phyloP scores from a whole-genome alignment of 2,113 vertebrate species.

The Bubo scandiacus region DNA sequence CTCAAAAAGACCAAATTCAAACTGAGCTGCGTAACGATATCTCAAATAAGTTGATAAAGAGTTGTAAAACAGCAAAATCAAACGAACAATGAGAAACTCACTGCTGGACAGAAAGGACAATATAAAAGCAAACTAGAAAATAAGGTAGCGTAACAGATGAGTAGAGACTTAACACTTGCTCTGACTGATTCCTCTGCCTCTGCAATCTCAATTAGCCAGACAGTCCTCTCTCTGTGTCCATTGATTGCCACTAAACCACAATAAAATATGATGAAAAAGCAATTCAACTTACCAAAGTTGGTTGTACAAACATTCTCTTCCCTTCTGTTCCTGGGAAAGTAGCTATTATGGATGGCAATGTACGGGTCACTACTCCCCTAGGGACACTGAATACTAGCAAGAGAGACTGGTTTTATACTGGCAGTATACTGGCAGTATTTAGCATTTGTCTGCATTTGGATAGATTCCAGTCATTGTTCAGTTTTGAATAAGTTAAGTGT shows the following conservation, averaged over 20 bases:
- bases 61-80: background rate
- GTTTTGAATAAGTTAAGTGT: slow-evolving; percentile 31
- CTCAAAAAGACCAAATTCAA: background rate
- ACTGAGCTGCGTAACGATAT: background rate
- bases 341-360: slow-evolving; percentile 14
- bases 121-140: background rate
- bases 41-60: background rate
- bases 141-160: background rate
- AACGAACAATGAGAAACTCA: background rate
- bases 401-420: slow-evolving; percentile 54
- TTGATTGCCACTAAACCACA: background rate
- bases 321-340: slow-evolving; percentile 37
- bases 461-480: slow-evolving; percentile 59
- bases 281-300: slow-evolving; percentile 15
- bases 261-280: slow-evolving; percentile 35
- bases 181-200: background rate
- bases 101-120: background rate
- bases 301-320: slow-evolving; percentile 44
- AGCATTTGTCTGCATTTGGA: slow-evolving; percentile 47
- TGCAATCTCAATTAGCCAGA: background rate
- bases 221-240: background rate
- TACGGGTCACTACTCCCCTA: slow-evolving; percentile 38
- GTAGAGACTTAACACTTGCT: background rate
- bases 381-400: slow-evolving; percentile 43
- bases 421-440: slow-evolving; percentile 25